Conservation (phyloP, 2,888 invertebrate genomes). For the Drosophila kokeensis region DNA sequence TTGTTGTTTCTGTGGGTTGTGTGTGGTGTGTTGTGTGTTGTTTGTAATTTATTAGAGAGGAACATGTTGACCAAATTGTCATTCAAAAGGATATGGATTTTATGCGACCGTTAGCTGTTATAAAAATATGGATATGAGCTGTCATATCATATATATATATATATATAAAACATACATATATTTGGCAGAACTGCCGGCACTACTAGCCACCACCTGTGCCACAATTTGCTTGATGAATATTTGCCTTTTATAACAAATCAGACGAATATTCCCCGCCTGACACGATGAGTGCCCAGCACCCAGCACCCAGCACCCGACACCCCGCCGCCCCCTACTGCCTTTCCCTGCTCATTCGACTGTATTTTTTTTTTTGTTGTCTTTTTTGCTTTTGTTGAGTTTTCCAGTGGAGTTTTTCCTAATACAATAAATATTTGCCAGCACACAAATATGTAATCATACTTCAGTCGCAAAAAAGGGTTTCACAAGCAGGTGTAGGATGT, state of each 20-base stretch:
- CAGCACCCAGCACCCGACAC: not conserved
- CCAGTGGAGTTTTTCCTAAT: constrained; percentile 63
- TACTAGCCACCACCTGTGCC: constrained; percentile 30
- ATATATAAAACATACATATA: not conserved
- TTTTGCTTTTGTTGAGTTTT: constrained; percentile 37
- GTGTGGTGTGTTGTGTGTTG: constrained; percentile 50
- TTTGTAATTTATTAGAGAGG: constrained; percentile 79
- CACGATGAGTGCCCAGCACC: constrained; percentile 43
- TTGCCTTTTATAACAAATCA: constrained; percentile 78
- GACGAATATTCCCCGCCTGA: constrained; percentile 57
- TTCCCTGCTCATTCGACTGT: constrained; percentile 20
- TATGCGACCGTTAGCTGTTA: constrained; percentile 45
- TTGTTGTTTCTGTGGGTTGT: constrained; percentile 11
- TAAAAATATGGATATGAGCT: constrained; percentile 61
- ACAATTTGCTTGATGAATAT: constrained; percentile 78
- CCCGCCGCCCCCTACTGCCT: too few species aligned
- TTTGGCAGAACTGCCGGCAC: not conserved
- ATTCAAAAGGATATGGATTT: constrained; percentile 76
- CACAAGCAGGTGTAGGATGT: not conserved
- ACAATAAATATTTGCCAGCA: constrained; percentile 79
- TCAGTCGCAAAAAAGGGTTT: constrained; percentile 60
- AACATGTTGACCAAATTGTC: constrained; percentile 81
- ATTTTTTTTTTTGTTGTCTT: constrained; percentile 31
- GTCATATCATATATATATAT: constrained; percentile 44
- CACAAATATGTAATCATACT: constrained; percentile 78